These are phyloP conservation scores for Epizoanthus scotinus DNA, from an alignment of 92 coral and sea anemone genomes.

Conservation along the genomic window DNA sequence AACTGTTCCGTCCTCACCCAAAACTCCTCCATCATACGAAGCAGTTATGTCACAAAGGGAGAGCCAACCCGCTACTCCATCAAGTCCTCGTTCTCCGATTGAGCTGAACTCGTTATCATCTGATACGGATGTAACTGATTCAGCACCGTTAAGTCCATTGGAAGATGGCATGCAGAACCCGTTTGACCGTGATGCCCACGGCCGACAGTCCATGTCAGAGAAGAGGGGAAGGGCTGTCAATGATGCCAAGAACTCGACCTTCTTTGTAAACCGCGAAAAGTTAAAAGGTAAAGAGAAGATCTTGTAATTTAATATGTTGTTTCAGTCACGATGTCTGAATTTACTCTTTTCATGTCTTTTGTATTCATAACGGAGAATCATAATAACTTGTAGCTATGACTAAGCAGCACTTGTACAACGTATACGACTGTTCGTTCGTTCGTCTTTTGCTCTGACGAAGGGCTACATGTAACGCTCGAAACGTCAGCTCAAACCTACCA, in stretches of 20 bases:
- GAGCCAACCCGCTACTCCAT: constrained; percentile 14
- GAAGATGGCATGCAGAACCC: constrained; percentile 56
- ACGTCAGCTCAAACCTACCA: too few species aligned
- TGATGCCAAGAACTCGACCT: constrained; percentile 90
- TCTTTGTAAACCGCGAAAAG: constrained; percentile 72
- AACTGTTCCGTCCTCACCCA: constrained; percentile 31
- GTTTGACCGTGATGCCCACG: constrained; percentile 89
- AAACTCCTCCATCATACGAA: constrained; percentile 32
- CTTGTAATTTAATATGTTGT: constrained; percentile 2
- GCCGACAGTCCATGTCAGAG: constrained; percentile 98
- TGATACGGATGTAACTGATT: constrained; percentile 27
- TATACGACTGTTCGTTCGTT: too few species aligned
- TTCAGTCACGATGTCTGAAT: not conserved
- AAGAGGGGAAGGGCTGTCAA: constrained; percentile 82
- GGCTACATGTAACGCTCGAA: too few species aligned
- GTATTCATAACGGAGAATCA: not conserved
- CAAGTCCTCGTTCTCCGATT: not conserved
- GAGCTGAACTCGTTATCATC: constrained; percentile 7
- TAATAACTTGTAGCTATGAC: too few species aligned
- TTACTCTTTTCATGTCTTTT: not conserved
- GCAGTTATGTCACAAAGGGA: constrained; percentile 32
- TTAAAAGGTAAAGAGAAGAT: constrained; percentile 58
- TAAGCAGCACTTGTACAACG: too few species aligned
- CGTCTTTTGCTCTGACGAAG: too few species aligned
- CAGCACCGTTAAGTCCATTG: constrained; percentile 60